Evolutionary conservation across 30 jellyfish, hydroid and myxozoan species (phyloP).

Genomic region (Aurelia aurita complex sp. Pacific): DNA sequence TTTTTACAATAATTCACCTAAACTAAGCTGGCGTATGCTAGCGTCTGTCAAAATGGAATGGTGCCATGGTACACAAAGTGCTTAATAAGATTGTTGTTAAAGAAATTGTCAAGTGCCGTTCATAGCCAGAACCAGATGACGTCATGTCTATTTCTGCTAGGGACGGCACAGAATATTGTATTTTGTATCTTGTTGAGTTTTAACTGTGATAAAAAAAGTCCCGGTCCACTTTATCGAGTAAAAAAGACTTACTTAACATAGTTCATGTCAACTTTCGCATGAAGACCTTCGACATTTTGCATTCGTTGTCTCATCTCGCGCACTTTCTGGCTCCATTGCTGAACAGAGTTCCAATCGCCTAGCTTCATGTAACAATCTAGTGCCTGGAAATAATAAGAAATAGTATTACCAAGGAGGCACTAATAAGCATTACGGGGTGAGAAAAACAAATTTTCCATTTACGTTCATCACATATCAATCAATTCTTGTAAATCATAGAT

Average conservation of each 20-base stretch:
- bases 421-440: background rate
- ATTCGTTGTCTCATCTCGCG: constrained; percentile 72
- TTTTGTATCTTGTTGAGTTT: background rate
- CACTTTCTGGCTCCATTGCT: constrained; percentile 82
- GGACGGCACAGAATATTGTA: too few relatives aligned
- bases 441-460: background rate
- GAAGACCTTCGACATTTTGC: constrained; percentile 79
- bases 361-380: constrained; percentile 91
- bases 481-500: too few relatives aligned
- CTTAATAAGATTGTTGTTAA: too few relatives aligned
- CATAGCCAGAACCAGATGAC: too few relatives aligned
- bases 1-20: too few relatives aligned
- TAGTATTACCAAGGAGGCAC: too few relatives aligned
- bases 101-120: too few relatives aligned
- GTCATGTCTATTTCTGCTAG: too few relatives aligned
- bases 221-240: background rate
- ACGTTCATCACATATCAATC: too few relatives aligned
- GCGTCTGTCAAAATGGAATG: background rate
- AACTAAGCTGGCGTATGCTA: too few relatives aligned
- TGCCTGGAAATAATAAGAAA: constrained; percentile 35
- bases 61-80: too few relatives aligned
- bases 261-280: constrained; percentile 78
- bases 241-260: constrained; percentile 72
- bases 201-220: background rate
- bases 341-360: constrained; percentile 98